Percentiles rank a stretch among this genome's conserved stretches.
Conservation (phyloP, 2,797 vertebrate genomes). For the Sebastes minor region DNA sequence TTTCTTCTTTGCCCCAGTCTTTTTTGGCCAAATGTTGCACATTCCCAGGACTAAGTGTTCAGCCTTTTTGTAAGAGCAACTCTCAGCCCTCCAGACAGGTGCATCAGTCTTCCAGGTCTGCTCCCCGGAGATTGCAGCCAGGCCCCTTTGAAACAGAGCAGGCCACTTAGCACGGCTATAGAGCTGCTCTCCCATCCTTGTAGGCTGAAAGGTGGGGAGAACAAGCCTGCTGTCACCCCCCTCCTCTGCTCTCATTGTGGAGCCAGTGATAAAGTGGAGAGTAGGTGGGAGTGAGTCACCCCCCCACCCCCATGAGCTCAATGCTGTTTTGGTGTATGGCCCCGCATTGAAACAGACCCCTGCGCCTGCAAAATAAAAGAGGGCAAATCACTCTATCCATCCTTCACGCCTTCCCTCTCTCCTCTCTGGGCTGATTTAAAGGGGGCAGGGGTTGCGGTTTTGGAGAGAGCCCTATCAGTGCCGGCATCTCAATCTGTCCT, state of each 20-base stretch:
- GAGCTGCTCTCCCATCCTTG: slow-evolving; percentile 55
- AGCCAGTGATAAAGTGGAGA: slow-evolving; percentile 70
- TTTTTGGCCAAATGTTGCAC: background rate
- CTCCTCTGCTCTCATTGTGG: slow-evolving; percentile 61
- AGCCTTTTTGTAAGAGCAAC: background rate
- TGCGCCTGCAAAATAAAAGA: slow-evolving; percentile 48
- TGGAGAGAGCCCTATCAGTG: slow-evolving; percentile 52
- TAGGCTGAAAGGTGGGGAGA: slow-evolving; percentile 69
- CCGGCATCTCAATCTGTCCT: slow-evolving; percentile 63
- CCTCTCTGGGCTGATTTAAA: slow-evolving; percentile 41
- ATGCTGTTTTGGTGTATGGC: slow-evolving; percentile 64
- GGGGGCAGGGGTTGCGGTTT: slow-evolving; percentile 18
- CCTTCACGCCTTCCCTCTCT: slow-evolving; percentile 40
- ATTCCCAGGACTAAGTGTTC: slow-evolving; percentile 14
- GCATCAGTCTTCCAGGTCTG: slow-evolving; percentile 56
- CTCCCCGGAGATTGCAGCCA: slow-evolving; percentile 56
- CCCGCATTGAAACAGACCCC: slow-evolving; percentile 46
- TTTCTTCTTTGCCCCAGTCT: background rate
- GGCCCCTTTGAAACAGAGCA: slow-evolving; percentile 54
- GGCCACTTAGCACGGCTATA: slow-evolving; percentile 74
- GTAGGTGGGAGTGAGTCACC: slow-evolving; percentile 64
- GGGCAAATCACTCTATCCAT: slow-evolving; percentile 68
- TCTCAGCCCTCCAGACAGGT: slow-evolving; percentile 40
- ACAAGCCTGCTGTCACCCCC: slow-evolving; percentile 73
- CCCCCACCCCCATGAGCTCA: slow-evolving; percentile 54